A percentile compares a stretch with the other conserved stretches of the same genome.
Evolutionary conservation across 2,888 invertebrate species (phyloP).

Genomic region (Oscheius sp.): DNA sequence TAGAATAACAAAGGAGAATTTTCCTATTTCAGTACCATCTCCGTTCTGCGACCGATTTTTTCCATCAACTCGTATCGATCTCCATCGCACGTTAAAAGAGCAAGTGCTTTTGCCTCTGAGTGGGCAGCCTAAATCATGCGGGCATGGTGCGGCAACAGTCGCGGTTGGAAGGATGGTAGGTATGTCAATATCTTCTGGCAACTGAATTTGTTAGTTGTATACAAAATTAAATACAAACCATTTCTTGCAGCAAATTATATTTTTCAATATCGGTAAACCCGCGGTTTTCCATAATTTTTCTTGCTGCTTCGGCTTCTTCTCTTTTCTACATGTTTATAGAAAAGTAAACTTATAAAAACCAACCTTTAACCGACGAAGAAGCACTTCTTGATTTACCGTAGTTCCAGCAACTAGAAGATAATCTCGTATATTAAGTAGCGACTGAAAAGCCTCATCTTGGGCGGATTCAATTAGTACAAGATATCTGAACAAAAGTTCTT

Average conservation of each 20-base stretch:
- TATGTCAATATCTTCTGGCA: slow-evolving; percentile 42
- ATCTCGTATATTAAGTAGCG: slow-evolving; percentile 87
- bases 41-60: slow-evolving; percentile 53
- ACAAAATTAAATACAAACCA: slow-evolving; percentile 34
- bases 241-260: slow-evolving; percentile 59
- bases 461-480: slow-evolving; percentile 68
- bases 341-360: background rate
- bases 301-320: background rate
- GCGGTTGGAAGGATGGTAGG: slow-evolving; percentile 67
- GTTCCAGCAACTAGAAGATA: slow-evolving; percentile 80
- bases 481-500: slow-evolving; percentile 49
- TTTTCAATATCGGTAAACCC: slow-evolving; percentile 61
- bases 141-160: slow-evolving; percentile 79
- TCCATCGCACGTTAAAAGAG: slow-evolving; percentile 58
- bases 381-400: background rate
- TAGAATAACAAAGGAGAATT: slow-evolving; percentile 85
- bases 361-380: slow-evolving; percentile 5
- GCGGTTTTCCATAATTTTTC: slow-evolving; percentile 50
- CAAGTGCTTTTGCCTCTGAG: slow-evolving; percentile 46
- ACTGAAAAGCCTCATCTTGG: slow-evolving; percentile 77
- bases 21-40: slow-evolving; percentile 77
- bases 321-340: background rate
- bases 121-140: slow-evolving; percentile 86
- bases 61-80: slow-evolving; percentile 66
- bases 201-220: background rate